Base-by-base conservation (phyloP, 2,113 vertebrate species). In the Rutilus rutilus region DNA sequence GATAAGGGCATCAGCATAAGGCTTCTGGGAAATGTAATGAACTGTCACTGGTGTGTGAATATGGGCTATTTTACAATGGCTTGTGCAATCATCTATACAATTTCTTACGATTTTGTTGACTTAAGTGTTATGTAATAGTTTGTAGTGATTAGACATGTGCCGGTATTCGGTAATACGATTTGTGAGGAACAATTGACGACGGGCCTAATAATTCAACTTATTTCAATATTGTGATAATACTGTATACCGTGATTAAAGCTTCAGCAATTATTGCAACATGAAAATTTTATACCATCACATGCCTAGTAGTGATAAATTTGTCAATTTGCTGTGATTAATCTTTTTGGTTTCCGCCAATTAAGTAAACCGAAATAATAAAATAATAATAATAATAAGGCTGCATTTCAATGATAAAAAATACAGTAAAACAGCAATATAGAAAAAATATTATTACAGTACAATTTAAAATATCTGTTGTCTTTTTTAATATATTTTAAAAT, bases 1-100 rank as follows among this genome's bases (percentile, higher is more conserved):
- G 90, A 92, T 93, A 93, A 93, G 88, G 62, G 87, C 78, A 67
- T 62, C 75, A 91, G 90, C 90, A 89, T 90, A 78, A 62, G 69
- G 42, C 57, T 76, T 80, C 14, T 75, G 77, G 77, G 77, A 80
- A 65, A 30, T 65, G 30, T 57, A 65, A 73, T 64, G 10, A 69
- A 54, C 54, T 33, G 75, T 21, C 7, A 6, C 30, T 77, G 75
- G 75, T 77, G 75, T 33, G 27, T 54, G 50, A 77, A 54, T 76
- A 52, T 77, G 21, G 45, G 47, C 14, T 52, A 77, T 77, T 77
- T 76, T 76, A 50, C 73, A 76, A 52, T 15, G 14, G 15, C 47
- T 52, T 17, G 17, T 77, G n/a, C 47, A 54, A 8, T 77, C 45
- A 77, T 52, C 19, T 77, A 33, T 54, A 30, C 30, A 33, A 33